Evolutionary conservation across 92 coral and sea anemone genomes (phyloP).

Genomic region (Palythoa caribaeorum): DNA sequence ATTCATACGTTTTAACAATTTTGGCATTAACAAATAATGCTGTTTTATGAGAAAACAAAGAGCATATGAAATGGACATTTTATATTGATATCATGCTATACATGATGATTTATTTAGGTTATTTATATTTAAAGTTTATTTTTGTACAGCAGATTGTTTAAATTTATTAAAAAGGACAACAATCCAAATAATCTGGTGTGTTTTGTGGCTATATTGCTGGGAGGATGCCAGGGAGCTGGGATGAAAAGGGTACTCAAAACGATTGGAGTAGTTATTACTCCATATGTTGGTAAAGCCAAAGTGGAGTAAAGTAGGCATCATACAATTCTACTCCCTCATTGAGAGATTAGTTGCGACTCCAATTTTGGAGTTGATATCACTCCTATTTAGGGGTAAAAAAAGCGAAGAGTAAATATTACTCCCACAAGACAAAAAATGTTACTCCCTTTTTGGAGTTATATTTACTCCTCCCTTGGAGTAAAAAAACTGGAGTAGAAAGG

Average conservation of each 20-base stretch:
- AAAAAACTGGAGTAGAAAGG: background rate
- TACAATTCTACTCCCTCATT: background rate
- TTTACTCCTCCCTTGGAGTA: slow-evolving; percentile 6
- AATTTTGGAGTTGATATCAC: background rate
- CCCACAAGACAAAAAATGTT: background rate
- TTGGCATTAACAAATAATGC: background rate
- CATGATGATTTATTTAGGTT: slow-evolving; percentile 2
- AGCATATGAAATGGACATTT: background rate
- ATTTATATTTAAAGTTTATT: background rate
- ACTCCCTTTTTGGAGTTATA: background rate
- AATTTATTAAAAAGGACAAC: background rate
- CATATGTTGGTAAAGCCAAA: background rate
- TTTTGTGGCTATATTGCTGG: background rate
- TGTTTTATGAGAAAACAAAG: background rate
- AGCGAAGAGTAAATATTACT: background rate
- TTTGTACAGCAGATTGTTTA: slow-evolving; percentile 1
- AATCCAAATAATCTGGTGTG: slow-evolving; percentile 2
- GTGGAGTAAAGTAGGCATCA: background rate
- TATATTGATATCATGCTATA: background rate
- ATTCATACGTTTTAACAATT: background rate
- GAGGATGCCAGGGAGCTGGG: background rate
- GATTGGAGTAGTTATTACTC: slow-evolving; percentile 1
- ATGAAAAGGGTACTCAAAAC: slow-evolving; percentile 7
- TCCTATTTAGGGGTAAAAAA: slow-evolving; percentile 2
- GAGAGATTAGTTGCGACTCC: background rate